Base-by-base conservation (phyloP, 2,113 vertebrate species). In the Serinus canaria region DNA sequence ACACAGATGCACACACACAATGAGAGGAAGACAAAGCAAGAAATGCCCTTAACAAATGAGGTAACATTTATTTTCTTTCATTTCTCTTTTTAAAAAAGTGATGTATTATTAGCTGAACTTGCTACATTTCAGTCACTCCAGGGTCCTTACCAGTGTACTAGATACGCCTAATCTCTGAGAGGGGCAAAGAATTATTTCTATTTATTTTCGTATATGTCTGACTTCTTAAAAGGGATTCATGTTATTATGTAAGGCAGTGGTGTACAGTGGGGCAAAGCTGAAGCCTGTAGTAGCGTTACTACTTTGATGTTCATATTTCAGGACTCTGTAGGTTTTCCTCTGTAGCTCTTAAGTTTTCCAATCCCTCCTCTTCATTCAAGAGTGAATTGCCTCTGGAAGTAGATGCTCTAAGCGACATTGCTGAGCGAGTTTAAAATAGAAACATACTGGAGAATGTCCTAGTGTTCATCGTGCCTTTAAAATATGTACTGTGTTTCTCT, bases 361-460 rank as follows among this genome's bases (percentile, higher is more conserved):
- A 84, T 93, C 55, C 46, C 43, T 93, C 66, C 55, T 92, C 56
- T 94, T 93, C 77, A 89, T 93, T 90, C 52, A 83, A 67, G 83
- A 92, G 63, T 72, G 64, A 92, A 91, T 88, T 75, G 77, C 91
- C 88, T 95, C 89, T 95, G 66, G 75, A 95, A 93, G 78, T 77
- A 88, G 83, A 89, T 83, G 69, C 91, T 82, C 79, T 93, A 22
- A 97, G 83, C 74, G 90, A 59, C 43, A 56, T 87, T 94, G 68
- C 91, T 90, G 85, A 52, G 58, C 4, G 2, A 83, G 84, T 97
- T 96, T 88, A 96, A 96, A 96, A 96, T 91, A 96, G 92, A 90
- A 95, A 77, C 72, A 20, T 47, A 28, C 89, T 93, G 92, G 74
- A 67, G 87, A 93, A 92, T 63, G 73, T 94, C 91, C 89, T 75